Conservation (phyloP, 1,140 invertebrate species). For the Pseudachorutes palmiensis region DNA sequence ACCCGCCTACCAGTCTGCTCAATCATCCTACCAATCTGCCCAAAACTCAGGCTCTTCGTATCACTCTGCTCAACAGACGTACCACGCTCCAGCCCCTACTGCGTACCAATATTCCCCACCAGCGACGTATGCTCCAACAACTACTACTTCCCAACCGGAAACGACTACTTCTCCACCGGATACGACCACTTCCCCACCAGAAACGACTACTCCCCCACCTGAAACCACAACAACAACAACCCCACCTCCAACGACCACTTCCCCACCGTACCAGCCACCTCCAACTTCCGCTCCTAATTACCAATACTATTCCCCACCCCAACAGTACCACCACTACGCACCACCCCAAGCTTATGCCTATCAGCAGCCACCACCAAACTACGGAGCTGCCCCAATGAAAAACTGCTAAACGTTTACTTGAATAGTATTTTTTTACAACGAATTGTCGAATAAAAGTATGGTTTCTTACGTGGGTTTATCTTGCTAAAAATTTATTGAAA, state of each 20-base stretch:
- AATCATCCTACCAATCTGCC: background rate
- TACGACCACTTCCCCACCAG: background rate
- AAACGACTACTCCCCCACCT: slow-evolving; percentile 3
- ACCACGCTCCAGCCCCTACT: background rate
- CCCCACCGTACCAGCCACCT: too few relatives aligned
- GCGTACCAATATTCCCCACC: background rate
- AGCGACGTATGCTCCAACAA: background rate
- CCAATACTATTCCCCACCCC: too few relatives aligned
- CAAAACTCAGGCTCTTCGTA: background rate
- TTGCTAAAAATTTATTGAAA: too few relatives aligned
- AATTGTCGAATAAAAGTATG: too few relatives aligned
- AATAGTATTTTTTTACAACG: too few relatives aligned
- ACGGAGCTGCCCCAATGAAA: too few relatives aligned
- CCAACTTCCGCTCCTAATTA: too few relatives aligned
- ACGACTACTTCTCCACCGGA: background rate
- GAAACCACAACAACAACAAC: slow-evolving; percentile 32
- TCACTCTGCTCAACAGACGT: background rate
- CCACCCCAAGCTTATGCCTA: too few relatives aligned
- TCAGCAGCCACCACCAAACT: too few relatives aligned
- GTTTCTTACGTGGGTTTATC: too few relatives aligned
- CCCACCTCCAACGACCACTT: background rate
- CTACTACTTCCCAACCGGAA: background rate
- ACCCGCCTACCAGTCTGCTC: background rate
- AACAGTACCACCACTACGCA: too few relatives aligned
- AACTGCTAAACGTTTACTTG: too few relatives aligned